Evolutionary conservation across 2,113 vertebrate genomes (phyloP).

Genomic region (Peromyscus californicus): DNA sequence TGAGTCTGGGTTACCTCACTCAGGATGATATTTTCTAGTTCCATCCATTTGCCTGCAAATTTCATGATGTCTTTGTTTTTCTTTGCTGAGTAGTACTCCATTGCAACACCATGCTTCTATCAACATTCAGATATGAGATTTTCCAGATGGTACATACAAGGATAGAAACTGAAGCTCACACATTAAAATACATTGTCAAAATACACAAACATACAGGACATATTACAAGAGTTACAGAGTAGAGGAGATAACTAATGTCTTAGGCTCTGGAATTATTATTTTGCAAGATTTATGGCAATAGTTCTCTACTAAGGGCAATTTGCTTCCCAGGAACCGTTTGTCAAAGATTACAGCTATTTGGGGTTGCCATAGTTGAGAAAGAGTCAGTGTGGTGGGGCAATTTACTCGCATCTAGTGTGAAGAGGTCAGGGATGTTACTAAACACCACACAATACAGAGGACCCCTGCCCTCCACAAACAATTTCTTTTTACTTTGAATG

Average conservation of each 20-base stretch:
- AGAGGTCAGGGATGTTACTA: neutral
- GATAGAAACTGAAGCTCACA: conserved; percentile 12
- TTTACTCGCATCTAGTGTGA: neutral
- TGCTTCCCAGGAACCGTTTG: neutral
- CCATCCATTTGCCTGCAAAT: too few relatives aligned
- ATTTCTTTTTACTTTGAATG: neutral
- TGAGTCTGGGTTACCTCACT: too few relatives aligned
- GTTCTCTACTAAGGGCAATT: neutral
- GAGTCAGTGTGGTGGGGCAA: rapidly evolving
- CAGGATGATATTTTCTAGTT: too few relatives aligned
- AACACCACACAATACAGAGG: neutral
- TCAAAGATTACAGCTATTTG: conserved; percentile 26
- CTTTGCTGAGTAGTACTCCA: too few relatives aligned
- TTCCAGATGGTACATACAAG: neutral
- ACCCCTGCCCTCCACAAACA: neutral
- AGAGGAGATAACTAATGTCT: conserved; percentile 45
- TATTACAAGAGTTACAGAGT: conserved; percentile 15
- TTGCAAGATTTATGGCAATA: neutral
- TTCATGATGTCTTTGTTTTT: too few relatives aligned
- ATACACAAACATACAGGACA: neutral
- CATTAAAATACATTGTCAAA: conserved; percentile 30
- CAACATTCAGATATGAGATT: neutral
- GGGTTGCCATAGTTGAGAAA: neutral
- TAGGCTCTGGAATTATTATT: conserved; percentile 57
- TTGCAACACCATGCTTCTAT: neutral